Percentiles rank a stretch among this genome's conserved stretches.
phyloP scores from a whole-genome alignment of 2,888 invertebrate species.

The Odontomyia ornata region DNA sequence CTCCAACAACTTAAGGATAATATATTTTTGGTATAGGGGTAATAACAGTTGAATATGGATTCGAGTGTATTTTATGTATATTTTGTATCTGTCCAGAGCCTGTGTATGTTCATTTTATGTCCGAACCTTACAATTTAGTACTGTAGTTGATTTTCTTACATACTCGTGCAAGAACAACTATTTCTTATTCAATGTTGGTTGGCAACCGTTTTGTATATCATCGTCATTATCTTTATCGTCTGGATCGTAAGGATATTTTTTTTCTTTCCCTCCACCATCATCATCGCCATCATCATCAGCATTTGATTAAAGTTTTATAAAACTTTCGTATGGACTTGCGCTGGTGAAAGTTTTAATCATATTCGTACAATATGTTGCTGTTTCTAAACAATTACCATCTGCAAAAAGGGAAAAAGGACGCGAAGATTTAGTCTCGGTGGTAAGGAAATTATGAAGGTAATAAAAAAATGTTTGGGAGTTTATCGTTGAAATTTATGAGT shows the following conservation, averaged over 20 bases:
- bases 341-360: neutral
- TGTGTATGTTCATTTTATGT: neutral
- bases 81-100: too few species aligned
- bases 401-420: neutral
- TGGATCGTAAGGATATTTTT: neutral
- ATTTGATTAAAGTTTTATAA: neutral
- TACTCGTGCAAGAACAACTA: neutral
- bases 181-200: neutral
- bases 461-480: too few species aligned
- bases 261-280: neutral
- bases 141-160: neutral
- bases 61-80: too few species aligned
- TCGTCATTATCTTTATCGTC: neutral
- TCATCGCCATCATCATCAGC: neutral
- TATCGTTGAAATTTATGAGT: too few species aligned
- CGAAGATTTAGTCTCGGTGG: too few species aligned
- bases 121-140: constrained; percentile 3
- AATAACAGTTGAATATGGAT: neutral
- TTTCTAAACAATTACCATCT: constrained; percentile 5
- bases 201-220: neutral
- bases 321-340: neutral
- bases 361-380: neutral
- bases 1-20: constrained; percentile 4
- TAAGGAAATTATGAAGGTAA: too few species aligned
- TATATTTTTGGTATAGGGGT: neutral